Conservation (phyloP, 2,888 invertebrate species). For the Harpalus rubripes region DNA sequence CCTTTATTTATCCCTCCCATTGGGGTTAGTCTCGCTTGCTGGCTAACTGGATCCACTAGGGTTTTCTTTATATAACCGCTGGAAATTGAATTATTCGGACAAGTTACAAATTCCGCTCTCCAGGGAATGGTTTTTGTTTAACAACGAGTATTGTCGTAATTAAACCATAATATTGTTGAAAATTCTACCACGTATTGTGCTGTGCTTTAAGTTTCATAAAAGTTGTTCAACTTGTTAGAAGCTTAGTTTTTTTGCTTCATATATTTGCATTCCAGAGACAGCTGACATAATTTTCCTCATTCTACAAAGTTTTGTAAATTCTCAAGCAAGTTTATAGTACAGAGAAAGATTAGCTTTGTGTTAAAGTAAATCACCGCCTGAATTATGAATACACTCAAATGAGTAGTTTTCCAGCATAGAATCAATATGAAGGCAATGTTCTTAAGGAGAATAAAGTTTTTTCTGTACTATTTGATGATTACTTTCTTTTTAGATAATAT, state of each 20-base stretch:
- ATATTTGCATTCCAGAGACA: constrained; percentile 31
- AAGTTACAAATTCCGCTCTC: constrained; percentile 34
- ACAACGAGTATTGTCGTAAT: background rate
- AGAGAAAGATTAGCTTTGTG: constrained; percentile 29
- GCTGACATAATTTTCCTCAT: constrained; percentile 23
- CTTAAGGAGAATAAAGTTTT: background rate
- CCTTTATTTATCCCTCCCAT: constrained; percentile 1
- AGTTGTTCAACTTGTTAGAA: constrained; percentile 11
- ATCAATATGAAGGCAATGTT: constrained; percentile 8
- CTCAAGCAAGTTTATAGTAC: constrained; percentile 18
- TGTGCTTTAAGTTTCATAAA: constrained; percentile 2
- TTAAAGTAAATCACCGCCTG: background rate
- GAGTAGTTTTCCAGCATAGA: background rate
- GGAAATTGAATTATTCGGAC: constrained; percentile 42
- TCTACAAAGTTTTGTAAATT: constrained; percentile 25
- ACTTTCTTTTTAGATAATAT: too few relatives aligned
- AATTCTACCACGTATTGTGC: constrained; percentile 16
- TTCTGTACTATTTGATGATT: background rate
- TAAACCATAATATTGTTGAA: background rate
- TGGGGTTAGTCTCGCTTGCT: background rate
- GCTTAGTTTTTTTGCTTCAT: background rate
- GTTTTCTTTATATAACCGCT: constrained; percentile 45
- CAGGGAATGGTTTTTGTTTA: constrained; percentile 24
- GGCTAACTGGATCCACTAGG: constrained; percentile 28
- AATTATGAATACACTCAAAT: constrained; percentile 14